Evolutionary conservation across 2,113 vertebrate species (phyloP).

Genomic region (Passer domesticus): DNA sequence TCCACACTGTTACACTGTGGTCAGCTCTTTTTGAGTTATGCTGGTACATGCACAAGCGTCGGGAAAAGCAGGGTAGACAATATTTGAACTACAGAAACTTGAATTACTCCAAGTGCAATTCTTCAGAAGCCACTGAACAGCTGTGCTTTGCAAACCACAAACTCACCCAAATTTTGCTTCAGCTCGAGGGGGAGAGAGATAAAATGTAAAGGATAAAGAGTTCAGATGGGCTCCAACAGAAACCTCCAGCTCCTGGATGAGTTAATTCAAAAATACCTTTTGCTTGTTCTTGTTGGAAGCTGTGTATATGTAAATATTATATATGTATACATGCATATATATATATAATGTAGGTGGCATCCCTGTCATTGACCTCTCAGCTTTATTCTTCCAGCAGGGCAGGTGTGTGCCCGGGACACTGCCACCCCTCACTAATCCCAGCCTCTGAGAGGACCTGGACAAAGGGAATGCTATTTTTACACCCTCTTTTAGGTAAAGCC

Average conservation of each 20-base stretch:
- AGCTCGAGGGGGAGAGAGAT: not conserved
- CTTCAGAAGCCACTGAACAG: conserved; percentile 11
- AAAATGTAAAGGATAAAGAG: not conserved
- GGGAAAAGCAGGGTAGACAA: conserved; percentile 60
- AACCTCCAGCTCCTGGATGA: not conserved
- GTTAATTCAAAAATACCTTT: not conserved
- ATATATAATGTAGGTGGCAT: not conserved
- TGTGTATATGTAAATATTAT: not conserved
- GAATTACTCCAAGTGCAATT: conserved; percentile 74
- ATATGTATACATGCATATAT: not conserved
- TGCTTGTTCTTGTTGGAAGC: not conserved
- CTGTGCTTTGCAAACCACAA: conserved; percentile 19
- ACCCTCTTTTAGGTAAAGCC: conserved; percentile 1
- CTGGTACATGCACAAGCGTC: not conserved
- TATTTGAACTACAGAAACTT: conserved; percentile 56
- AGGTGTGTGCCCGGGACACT: not conserved
- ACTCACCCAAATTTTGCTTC: not conserved
- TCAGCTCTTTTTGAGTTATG: not conserved
- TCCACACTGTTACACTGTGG: conserved; percentile 9
- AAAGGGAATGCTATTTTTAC: not conserved
- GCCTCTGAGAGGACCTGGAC: not conserved
- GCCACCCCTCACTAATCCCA: not conserved
- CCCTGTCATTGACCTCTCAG: not conserved
- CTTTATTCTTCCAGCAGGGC: not conserved
- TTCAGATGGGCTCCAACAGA: not conserved